Percentiles rank a stretch among this genome's conserved stretches.
These are phyloP conservation scores for Prosapia bicincta DNA, from an alignment of 2,888 invertebrate species.

Conservation along the genomic window DNA sequence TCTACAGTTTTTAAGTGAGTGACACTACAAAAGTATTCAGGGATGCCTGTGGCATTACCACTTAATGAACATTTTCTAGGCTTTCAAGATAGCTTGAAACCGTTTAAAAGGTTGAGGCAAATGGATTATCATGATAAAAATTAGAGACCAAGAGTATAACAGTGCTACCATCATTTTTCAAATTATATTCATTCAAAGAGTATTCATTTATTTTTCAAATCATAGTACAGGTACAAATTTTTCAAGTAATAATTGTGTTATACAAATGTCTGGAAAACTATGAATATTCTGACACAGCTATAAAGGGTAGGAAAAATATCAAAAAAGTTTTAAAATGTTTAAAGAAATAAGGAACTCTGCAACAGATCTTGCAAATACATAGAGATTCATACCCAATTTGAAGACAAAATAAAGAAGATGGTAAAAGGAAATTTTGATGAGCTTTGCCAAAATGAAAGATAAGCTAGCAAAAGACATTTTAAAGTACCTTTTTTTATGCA, in stretches of 20 bases:
- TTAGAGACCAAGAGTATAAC: too few relatives aligned
- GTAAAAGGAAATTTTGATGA: background rate
- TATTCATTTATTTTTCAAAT: background rate
- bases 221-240: background rate
- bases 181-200: too few relatives aligned
- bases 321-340: background rate
- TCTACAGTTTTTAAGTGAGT: too few relatives aligned
- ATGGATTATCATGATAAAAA: too few relatives aligned
- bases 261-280: background rate
- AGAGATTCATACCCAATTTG: background rate
- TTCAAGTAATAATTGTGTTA: background rate
- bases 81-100: too few relatives aligned
- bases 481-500: too few relatives aligned
- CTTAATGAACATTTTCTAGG: too few relatives aligned
- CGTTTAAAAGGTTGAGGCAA: too few relatives aligned
- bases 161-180: too few relatives aligned
- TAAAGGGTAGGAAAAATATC: background rate
- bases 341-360: background rate
- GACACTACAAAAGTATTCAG: too few relatives aligned
- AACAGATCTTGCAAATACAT: background rate
- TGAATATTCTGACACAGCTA: conserved; percentile 5
- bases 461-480: background rate
- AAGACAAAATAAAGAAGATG: background rate
- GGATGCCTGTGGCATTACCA: too few relatives aligned
- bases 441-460: background rate